Evolutionary conservation across 1,140 invertebrate genomes (phyloP).

Genomic region (Thalassaphorura encarpata): DNA sequence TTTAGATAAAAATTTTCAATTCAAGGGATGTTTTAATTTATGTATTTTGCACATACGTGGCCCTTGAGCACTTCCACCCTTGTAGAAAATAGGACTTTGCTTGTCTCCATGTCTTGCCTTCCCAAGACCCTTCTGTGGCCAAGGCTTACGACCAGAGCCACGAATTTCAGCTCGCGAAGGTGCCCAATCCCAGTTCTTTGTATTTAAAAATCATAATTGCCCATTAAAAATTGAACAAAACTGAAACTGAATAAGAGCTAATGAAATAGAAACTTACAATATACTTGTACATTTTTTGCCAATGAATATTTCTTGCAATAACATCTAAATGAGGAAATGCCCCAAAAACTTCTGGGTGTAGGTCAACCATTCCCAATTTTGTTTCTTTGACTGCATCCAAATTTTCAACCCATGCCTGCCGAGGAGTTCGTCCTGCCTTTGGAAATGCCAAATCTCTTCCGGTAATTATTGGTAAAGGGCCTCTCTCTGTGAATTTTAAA

Average conservation of each 20-base stretch:
- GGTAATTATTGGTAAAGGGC: slow-evolving; percentile 24
- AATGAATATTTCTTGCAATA: slow-evolving; percentile 73
- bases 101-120: slow-evolving; percentile 82
- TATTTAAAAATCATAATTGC: slow-evolving; percentile 1
- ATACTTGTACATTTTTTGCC: slow-evolving; percentile 76
- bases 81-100: slow-evolving; percentile 67
- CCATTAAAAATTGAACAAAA: background rate
- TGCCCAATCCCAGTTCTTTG: slow-evolving; percentile 54
- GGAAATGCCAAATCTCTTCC: slow-evolving; percentile 11
- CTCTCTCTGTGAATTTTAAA: slow-evolving; percentile 4
- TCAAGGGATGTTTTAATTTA: too few relatives aligned
- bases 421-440: slow-evolving; percentile 39
- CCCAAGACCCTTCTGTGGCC: slow-evolving; percentile 90
- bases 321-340: slow-evolving; percentile 75
- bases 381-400: slow-evolving; percentile 64
- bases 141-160: slow-evolving; percentile 82
- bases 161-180: slow-evolving; percentile 69
- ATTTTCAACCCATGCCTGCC: slow-evolving; percentile 88
- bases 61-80: slow-evolving; percentile 75
- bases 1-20: background rate
- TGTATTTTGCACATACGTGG: too few relatives aligned
- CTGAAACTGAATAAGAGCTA: background rate
- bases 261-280: slow-evolving; percentile 49
- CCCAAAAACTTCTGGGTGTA: slow-evolving; percentile 83
- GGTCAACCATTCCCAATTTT: slow-evolving; percentile 69